These are phyloP conservation scores for Trogon melanurus DNA, from an alignment of 2,113 vertebrate genomes.

Conservation along the genomic window DNA sequence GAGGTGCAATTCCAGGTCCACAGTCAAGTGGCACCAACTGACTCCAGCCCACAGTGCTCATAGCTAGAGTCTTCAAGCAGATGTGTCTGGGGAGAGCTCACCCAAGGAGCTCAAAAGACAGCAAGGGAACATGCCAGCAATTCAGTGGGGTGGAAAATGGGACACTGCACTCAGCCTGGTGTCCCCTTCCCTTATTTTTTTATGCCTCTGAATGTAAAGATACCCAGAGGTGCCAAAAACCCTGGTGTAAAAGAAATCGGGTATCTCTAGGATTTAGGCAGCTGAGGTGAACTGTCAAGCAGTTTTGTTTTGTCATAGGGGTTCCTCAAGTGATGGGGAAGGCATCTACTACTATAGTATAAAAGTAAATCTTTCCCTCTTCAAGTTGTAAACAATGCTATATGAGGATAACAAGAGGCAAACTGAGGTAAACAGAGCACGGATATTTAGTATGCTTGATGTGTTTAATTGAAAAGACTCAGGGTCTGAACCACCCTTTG, in stretches of 20 bases:
- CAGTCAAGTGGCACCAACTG: neutral
- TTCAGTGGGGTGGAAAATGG: neutral
- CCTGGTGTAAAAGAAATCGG: neutral
- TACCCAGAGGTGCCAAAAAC: neutral
- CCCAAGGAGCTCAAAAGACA: neutral
- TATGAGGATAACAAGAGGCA: neutral
- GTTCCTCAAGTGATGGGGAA: neutral
- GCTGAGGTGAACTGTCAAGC: neutral
- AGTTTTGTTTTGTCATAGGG: neutral
- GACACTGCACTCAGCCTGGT: rapidly evolving
- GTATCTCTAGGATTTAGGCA: neutral
- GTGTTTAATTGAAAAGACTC: neutral
- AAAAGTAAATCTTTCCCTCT: neutral
- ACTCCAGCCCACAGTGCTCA: neutral
- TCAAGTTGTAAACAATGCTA: neutral
- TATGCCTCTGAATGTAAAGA: neutral
- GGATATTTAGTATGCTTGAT: neutral
- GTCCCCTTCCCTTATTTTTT: neutral
- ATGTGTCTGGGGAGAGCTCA: rapidly evolving
- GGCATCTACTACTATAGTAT: neutral
- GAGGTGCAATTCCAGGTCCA: neutral
- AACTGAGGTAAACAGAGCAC: neutral
- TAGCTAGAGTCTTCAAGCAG: neutral
- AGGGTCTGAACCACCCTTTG: neutral
- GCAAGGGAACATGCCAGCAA: neutral